Evolutionary conservation across 1,140 invertebrate species (phyloP).

Genomic region (Gonioctena quinquepunctata): DNA sequence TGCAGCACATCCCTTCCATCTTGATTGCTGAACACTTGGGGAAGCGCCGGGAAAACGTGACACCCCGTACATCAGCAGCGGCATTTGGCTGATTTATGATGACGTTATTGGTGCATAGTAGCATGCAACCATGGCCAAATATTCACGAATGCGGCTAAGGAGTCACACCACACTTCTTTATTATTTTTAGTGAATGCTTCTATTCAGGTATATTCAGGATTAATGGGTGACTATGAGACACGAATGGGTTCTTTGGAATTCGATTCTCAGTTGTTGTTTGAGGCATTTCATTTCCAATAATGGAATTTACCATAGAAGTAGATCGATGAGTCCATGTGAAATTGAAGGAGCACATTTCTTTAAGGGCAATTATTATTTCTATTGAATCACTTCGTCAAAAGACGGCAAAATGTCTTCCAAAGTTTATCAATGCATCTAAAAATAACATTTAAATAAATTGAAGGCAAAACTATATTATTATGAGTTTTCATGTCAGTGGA

Average conservation of each 20-base stretch:
- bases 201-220: neutral
- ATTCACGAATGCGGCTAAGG: constrained; percentile 2
- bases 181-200: neutral
- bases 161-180: constrained; percentile 5
- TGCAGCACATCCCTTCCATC: neutral
- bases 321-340: too few species aligned
- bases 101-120: constrained; percentile 13
- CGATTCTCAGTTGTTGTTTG: neutral
- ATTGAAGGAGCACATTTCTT: too few species aligned
- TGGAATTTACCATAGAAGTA: too few species aligned
- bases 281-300: too few species aligned
- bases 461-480: too few species aligned
- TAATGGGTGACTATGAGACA: neutral
- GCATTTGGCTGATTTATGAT: constrained; percentile 3
- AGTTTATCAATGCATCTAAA: too few species aligned
- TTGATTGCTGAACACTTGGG: neutral
- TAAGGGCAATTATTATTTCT: too few species aligned
- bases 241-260: neutral
- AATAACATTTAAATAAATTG: too few species aligned
- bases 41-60: neutral
- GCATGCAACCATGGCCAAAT: constrained; percentile 1
- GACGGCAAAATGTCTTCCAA: too few species aligned
- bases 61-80: constrained; percentile 1
- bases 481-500: too few species aligned
- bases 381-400: too few species aligned